phyloP scores from a whole-genome alignment of 2,888 invertebrate genomes.

The Steinernema carpocapsae region DNA sequence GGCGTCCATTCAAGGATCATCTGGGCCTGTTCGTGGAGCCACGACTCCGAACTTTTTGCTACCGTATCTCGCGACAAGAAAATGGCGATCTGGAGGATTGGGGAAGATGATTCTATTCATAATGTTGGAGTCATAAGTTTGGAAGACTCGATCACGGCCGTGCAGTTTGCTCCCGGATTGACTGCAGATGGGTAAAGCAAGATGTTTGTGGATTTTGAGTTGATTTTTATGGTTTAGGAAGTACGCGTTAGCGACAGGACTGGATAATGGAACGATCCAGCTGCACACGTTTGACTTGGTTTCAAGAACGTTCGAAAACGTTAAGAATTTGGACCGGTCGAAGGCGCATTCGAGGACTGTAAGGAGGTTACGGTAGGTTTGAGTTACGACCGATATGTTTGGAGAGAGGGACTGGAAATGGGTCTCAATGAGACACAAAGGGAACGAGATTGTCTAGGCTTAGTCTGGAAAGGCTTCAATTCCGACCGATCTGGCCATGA shows the following conservation, averaged over 20 bases:
- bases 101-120: neutral
- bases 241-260: constrained; percentile 35
- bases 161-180: constrained; percentile 38
- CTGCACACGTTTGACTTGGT: constrained; percentile 9
- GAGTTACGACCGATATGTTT: too few relatives aligned
- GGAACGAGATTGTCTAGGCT: too few relatives aligned
- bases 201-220: neutral
- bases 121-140: constrained; percentile 9
- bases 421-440: too few relatives aligned
- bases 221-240: neutral
- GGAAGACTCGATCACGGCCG: constrained; percentile 37
- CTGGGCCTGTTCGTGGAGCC: constrained; percentile 39
- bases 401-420: too few relatives aligned
- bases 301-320: neutral
- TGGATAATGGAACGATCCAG: constrained; percentile 28
- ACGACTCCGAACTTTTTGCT: constrained; percentile 38
- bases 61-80: constrained; percentile 39
- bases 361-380: constrained; percentile 5
- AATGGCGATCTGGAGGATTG: constrained; percentile 36
- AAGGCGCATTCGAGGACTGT: constrained; percentile 13
- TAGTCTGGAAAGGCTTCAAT: neutral
- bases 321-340: constrained; percentile 3
- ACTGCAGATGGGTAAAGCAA: constrained; percentile 15
- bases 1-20: constrained; percentile 30
- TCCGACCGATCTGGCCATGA: neutral